A percentile compares a stretch with the other conserved stretches of the same genome.
phyloP scores from a whole-genome alignment of 2,888 invertebrate species.

The Drosophila demipolita region DNA sequence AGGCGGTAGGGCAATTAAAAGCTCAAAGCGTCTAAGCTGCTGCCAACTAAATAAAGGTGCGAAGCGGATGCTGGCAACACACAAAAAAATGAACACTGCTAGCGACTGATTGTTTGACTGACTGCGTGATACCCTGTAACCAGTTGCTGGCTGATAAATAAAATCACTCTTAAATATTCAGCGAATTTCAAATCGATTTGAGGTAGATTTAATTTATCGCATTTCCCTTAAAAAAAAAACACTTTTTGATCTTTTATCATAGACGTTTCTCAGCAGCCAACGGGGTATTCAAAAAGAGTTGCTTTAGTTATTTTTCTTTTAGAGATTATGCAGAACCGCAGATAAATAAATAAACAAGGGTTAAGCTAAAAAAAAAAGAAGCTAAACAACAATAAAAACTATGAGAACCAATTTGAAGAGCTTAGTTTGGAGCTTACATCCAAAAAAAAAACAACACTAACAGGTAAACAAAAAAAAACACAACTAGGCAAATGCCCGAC shows the following conservation, averaged over 20 bases:
- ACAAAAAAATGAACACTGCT: neutral
- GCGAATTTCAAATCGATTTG: neutral
- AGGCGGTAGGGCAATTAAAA: constrained; percentile 54
- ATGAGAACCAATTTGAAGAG: constrained; percentile 33
- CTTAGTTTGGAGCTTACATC: constrained; percentile 2
- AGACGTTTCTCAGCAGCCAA: neutral
- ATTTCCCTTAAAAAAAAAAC: too few species aligned
- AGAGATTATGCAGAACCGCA: constrained; percentile 40
- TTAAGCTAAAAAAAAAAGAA: neutral
- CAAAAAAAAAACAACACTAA: neutral
- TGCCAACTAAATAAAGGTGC: constrained; percentile 29
- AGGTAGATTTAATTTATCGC: too few species aligned
- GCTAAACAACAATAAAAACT: constrained; percentile 3
- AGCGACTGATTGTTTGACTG: neutral
- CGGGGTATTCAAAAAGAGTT: constrained; percentile 2
- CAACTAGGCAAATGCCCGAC: neutral
- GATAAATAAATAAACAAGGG: constrained; percentile 47
- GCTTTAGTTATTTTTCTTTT: constrained; percentile 17
- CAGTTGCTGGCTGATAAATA: neutral
- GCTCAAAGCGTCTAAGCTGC: constrained; percentile 53
- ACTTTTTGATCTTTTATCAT: neutral
- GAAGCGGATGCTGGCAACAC: constrained; percentile 10
- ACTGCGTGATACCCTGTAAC: neutral
- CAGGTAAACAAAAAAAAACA: neutral
- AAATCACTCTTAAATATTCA: neutral